Conservation (phyloP, 2,888 invertebrate genomes). For the Limnephilus marmoratus region DNA sequence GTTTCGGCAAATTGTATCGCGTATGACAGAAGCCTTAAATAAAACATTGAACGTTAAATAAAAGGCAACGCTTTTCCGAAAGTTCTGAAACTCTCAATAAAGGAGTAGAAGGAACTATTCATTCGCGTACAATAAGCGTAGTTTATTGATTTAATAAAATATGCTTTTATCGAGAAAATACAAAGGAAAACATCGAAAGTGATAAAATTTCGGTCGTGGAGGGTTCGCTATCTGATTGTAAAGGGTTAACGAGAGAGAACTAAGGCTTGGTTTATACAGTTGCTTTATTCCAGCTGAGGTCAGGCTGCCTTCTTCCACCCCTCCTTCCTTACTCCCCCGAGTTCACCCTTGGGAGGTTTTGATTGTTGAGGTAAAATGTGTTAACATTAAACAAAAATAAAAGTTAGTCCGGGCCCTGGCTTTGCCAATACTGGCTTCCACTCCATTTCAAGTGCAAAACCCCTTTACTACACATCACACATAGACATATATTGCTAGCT, state of each 20-base stretch:
- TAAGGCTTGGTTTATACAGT: slow-evolving; percentile 11
- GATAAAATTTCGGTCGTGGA: not conserved
- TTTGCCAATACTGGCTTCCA: not conserved
- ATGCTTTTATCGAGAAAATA: slow-evolving; percentile 2
- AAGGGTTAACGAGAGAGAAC: slow-evolving; percentile 26
- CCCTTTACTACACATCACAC: not conserved
- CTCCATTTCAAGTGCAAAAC: not conserved
- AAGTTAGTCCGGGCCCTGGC: not conserved
- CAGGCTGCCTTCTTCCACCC: not conserved
- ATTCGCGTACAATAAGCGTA: not conserved
- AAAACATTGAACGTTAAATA: not conserved
- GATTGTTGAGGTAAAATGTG: slow-evolving; percentile 24
- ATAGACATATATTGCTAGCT: not conserved
- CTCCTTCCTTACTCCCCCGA: not conserved
- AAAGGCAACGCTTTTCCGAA: not conserved
- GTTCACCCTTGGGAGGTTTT: not conserved
- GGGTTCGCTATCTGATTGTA: not conserved
- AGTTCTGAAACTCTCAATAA: not conserved
- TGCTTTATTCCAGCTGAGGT: slow-evolving; percentile 11
- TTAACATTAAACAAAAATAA: not conserved
- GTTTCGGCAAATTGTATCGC: not conserved
- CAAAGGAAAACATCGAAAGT: not conserved
- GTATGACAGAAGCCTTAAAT: too few relatives aligned
- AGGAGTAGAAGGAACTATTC: not conserved
- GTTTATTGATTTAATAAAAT: not conserved